phyloP scores from a whole-genome alignment of 2,113 vertebrate species.

The Aegypius monachus region DNA sequence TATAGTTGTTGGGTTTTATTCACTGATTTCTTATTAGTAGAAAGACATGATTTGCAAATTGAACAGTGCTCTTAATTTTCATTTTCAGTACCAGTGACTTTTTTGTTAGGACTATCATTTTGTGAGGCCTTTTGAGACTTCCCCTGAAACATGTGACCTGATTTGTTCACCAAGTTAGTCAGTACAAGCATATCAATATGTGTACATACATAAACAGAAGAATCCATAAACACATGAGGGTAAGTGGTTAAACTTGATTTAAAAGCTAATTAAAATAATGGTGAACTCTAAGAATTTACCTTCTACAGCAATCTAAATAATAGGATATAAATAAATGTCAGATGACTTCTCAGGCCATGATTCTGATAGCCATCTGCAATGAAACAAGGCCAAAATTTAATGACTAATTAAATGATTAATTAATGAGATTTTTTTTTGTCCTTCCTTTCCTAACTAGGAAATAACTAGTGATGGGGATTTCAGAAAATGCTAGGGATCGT shows the following conservation, averaged over 20 bases:
- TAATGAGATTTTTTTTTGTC: accelerated
- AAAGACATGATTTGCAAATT: neutral
- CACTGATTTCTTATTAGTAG: neutral
- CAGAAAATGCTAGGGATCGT: neutral
- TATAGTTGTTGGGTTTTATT: neutral
- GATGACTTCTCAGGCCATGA: neutral
- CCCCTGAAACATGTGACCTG: neutral
- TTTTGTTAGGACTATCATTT: neutral
- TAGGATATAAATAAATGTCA: neutral
- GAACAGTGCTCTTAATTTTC: neutral
- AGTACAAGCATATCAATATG: neutral
- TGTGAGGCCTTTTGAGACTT: neutral
- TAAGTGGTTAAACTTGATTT: neutral
- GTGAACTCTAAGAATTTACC: neutral
- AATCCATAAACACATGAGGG: neutral
- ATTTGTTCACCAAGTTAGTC: neutral
- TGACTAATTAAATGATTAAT: neutral
- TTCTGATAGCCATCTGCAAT: neutral
- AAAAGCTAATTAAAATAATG: neutral
- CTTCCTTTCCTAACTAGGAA: neutral
- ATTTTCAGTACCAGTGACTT: neutral
- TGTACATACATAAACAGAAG: neutral
- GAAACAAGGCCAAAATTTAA: neutral
- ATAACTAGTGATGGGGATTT: neutral
- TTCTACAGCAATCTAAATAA: neutral